Percentiles rank a stretch among this genome's conserved stretches.
Evolutionary conservation across 1,140 invertebrate genomes (phyloP).

Genomic region (Popillia japonica): DNA sequence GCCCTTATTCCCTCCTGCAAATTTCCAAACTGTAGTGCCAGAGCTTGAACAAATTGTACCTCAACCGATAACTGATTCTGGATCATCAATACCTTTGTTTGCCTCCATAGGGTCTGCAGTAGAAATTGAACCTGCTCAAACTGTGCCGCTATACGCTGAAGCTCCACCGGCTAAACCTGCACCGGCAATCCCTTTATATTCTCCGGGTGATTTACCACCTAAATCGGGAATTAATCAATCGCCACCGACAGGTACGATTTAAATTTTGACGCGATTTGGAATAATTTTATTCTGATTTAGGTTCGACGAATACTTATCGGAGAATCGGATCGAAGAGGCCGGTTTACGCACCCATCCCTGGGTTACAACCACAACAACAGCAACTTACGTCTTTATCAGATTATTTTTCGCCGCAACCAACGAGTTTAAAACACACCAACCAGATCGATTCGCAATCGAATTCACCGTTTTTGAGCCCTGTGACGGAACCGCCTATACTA

Average conservation of each 20-base stretch:
- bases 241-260: constrained; percentile 21
- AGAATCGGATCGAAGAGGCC: constrained; percentile 56
- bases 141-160: background rate
- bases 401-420: constrained; percentile 33
- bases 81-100: background rate
- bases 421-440: constrained; percentile 27
- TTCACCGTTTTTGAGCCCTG: constrained; percentile 37
- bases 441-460: constrained; percentile 18
- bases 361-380: constrained; percentile 49
- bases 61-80: background rate
- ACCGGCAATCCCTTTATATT: background rate
- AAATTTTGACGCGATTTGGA: background rate
- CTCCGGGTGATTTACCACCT: background rate
- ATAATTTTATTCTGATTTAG: background rate
- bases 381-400: background rate
- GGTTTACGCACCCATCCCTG: constrained; percentile 59
- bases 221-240: background rate
- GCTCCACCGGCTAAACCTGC: background rate
- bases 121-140: background rate
- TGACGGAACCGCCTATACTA: constrained; percentile 21
- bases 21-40: background rate
- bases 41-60: background rate
- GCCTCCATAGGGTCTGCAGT: background rate
- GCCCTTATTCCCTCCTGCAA: background rate
- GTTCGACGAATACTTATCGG: constrained; percentile 50